Evolutionary conservation across 2,888 invertebrate genomes (phyloP).

Genomic region (Eupithecia vulgata): DNA sequence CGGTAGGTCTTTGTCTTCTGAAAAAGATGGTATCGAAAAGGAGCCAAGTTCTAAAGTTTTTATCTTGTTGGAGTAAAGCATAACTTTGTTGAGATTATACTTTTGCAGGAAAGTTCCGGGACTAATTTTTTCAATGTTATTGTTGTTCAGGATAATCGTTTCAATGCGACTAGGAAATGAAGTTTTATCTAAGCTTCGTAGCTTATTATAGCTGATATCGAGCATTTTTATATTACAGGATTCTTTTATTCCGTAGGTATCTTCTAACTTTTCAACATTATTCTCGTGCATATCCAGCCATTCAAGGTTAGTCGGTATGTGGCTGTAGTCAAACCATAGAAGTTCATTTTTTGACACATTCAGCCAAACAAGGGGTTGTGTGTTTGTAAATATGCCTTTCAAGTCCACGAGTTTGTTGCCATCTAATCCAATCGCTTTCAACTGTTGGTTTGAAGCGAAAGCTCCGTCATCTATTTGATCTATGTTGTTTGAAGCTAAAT

Average conservation of each 20-base stretch:
- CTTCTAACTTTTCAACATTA: conserved; percentile 89
- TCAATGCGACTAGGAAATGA: conserved; percentile 90
- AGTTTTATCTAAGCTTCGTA: conserved; percentile 87
- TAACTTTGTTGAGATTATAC: conserved; percentile 89
- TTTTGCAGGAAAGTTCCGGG: conserved; percentile 89
- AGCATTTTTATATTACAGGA: conserved; percentile 89
- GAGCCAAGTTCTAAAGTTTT: conserved; percentile 89
- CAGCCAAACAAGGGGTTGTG: conserved; percentile 90
- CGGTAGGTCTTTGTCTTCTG: conserved; percentile 87
- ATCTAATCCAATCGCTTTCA: conserved; percentile 90
- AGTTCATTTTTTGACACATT: conserved; percentile 92
- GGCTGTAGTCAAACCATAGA: conserved; percentile 91
- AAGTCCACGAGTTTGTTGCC: conserved; percentile 91
- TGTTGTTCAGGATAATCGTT: conserved; percentile 89
- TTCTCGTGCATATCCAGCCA: conserved; percentile 93
- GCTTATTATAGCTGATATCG: conserved; percentile 89
- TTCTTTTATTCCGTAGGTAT: conserved; percentile 87
- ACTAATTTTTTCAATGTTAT: conserved; percentile 87
- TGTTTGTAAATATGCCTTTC: conserved; percentile 89
- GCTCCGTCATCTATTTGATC: conserved; percentile 90
- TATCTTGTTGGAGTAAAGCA: conserved; percentile 89
- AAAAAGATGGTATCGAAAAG: conserved; percentile 86
- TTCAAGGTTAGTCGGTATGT: conserved; percentile 89
- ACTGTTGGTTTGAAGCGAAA: conserved; percentile 88
- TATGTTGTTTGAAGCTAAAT: conserved; percentile 91